Evolutionary conservation across 2,888 invertebrate species (phyloP).

Genomic region (Leucoptera coffeella): DNA sequence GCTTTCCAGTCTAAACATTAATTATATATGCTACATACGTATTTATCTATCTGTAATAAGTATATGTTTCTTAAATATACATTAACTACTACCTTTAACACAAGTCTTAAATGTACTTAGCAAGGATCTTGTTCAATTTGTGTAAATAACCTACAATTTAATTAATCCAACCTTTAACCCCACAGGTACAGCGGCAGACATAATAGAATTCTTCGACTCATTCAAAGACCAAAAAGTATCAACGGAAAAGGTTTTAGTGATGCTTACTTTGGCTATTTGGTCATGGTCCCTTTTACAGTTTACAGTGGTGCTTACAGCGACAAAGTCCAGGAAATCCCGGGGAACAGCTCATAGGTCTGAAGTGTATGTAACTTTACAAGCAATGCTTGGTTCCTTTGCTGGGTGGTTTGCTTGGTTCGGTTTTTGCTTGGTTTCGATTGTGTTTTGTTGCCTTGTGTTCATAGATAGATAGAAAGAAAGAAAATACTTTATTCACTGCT

Average conservation of each 20-base stretch:
- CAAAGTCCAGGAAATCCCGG: constrained; percentile 70
- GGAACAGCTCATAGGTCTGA: constrained; percentile 56
- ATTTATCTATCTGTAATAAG: too few species aligned
- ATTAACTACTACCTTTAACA: too few species aligned
- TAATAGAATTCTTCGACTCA: constrained; percentile 94
- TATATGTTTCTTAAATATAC: too few species aligned
- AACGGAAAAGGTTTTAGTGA: constrained; percentile 70
- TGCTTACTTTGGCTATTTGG: constrained; percentile 86
- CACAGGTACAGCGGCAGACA: constrained; percentile 85
- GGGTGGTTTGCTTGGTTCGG: not conserved
- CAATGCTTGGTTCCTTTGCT: not conserved
- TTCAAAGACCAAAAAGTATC: constrained; percentile 86
- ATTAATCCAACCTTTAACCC: too few species aligned
- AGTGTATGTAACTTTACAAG: constrained; percentile 29
- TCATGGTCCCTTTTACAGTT: constrained; percentile 92
- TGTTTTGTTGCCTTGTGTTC: too few species aligned
- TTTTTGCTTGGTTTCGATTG: not conserved
- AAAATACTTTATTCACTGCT: too few species aligned
- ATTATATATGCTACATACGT: too few species aligned
- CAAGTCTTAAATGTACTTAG: too few species aligned
- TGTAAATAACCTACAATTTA: too few species aligned
- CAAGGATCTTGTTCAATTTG: too few species aligned
- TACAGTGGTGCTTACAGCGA: constrained; percentile 87
- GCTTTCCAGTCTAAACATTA: too few species aligned
- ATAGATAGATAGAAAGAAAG: not conserved